phyloP scores from a whole-genome alignment of 2,113 vertebrate species.

The Odocoileus hemionus region DNA sequence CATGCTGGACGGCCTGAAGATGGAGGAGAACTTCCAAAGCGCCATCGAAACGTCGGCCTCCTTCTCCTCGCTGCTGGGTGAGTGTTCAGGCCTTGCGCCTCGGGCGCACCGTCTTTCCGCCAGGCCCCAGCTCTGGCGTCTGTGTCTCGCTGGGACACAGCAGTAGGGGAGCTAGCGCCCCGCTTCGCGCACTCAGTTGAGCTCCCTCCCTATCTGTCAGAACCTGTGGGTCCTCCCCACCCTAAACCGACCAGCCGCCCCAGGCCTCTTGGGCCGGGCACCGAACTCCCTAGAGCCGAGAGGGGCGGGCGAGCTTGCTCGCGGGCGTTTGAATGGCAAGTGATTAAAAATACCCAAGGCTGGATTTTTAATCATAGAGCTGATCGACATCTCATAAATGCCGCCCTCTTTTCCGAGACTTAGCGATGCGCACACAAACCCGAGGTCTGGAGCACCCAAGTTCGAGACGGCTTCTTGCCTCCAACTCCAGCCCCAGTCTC shows the following conservation, averaged over 20 bases:
- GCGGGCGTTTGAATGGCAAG: conserved; percentile 50
- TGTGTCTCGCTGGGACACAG: neutral
- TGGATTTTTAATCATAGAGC: conserved; percentile 55
- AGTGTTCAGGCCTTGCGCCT: conserved; percentile 43
- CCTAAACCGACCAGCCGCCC: neutral
- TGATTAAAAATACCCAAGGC: conserved; percentile 50
- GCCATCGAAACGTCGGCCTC: conserved; percentile 77
- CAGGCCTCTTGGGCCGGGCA: neutral
- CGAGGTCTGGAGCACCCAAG: neutral
- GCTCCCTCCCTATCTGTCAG: neutral
- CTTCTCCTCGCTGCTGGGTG: conserved; percentile 81
- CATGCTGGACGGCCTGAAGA: conserved; percentile 84
- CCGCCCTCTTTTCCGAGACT: neutral
- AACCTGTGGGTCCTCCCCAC: neutral
- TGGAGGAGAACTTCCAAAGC: conserved; percentile 81
- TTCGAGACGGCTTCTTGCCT: neutral
- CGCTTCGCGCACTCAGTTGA: neutral
- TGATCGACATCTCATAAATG: conserved; percentile 53
- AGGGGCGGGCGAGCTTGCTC: neutral
- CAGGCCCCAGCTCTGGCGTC: neutral
- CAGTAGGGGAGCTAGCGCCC: neutral
- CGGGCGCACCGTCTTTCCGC: neutral
- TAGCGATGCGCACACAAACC: neutral
- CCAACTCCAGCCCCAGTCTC: neutral
- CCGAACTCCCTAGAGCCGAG: conserved; percentile 39